Conservation (phyloP, 2,797 vertebrate genomes). For the Labroides dimidiatus region DNA sequence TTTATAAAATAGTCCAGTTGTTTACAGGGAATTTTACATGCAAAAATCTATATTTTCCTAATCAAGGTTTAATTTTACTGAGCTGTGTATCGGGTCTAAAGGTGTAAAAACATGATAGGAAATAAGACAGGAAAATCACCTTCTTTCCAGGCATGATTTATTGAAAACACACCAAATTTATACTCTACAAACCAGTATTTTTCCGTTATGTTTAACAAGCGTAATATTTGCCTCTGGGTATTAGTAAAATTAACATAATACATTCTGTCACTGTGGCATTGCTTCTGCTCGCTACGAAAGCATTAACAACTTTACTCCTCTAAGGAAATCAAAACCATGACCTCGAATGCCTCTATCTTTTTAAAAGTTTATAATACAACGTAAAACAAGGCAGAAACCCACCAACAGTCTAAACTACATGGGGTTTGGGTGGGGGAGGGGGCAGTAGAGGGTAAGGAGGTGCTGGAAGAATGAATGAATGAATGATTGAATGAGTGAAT, state of each 20-base stretch:
- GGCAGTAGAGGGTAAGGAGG: conserved; percentile 16
- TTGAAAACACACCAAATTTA: conserved; percentile 98
- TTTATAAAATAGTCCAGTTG: no score
- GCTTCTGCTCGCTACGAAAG: conserved; percentile 87
- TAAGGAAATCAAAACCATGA: conserved; percentile 85
- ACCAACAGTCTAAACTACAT: conserved; percentile 90
- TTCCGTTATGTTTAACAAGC: conserved; percentile 89
- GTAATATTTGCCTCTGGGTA: conserved; percentile 90
- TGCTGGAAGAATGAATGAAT: conserved; percentile 18
- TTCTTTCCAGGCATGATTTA: conserved; percentile 96
- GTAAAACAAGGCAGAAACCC: conserved; percentile 92
- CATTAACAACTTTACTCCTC: conserved; percentile 82
- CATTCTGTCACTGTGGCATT: conserved; percentile 93
- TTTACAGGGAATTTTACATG: no score
- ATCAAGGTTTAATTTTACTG: no score
- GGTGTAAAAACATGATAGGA: background rate
- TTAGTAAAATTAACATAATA: conserved; percentile 96
- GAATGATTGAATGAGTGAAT: conserved; percentile 57
- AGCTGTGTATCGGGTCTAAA: background rate
- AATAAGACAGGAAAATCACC: conserved; percentile 44
- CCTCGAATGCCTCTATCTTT: conserved; percentile 79
- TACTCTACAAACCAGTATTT: conserved; percentile 95
- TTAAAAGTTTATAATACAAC: conserved; percentile 92
- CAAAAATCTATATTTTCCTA: no score
- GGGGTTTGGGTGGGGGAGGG: conserved; percentile 53